These are phyloP conservation scores for Chloropsis cyanopogon DNA, from an alignment of 2,113 vertebrate genomes.

Conservation along the genomic window DNA sequence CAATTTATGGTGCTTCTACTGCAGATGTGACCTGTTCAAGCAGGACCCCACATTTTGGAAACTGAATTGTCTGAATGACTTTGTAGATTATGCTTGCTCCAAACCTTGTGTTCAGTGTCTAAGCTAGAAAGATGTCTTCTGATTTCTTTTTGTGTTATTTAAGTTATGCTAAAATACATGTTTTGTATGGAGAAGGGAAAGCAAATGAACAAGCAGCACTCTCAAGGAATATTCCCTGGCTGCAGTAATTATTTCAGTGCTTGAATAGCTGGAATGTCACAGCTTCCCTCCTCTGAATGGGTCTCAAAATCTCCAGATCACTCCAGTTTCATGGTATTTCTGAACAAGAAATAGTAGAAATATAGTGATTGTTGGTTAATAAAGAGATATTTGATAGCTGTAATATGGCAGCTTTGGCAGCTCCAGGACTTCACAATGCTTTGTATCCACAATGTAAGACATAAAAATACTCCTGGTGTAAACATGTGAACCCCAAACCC, in stretches of 20 bases:
- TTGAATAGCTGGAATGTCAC: background rate
- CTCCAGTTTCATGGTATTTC: background rate
- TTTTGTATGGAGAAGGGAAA: background rate
- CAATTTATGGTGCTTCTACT: background rate
- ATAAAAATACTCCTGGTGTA: background rate
- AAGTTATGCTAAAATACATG: background rate
- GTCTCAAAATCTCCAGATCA: background rate
- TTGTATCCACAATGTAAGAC: background rate
- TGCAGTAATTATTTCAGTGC: background rate
- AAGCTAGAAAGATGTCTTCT: background rate
- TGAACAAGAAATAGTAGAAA: background rate
- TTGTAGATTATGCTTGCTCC: background rate
- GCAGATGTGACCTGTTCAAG: background rate
- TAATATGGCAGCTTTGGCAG: background rate
- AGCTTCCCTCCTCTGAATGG: background rate
- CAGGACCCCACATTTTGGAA: background rate
- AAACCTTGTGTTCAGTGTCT: background rate
- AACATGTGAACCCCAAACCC: background rate
- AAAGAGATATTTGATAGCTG: background rate
- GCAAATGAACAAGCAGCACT: fast-evolving
- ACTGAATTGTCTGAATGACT: background rate
- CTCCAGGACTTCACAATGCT: background rate
- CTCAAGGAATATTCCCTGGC: background rate
- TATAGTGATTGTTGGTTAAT: background rate
- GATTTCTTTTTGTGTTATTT: background rate